phyloP scores from a whole-genome alignment of 2,888 invertebrate species.

The Caenorhabditis imperialis region DNA sequence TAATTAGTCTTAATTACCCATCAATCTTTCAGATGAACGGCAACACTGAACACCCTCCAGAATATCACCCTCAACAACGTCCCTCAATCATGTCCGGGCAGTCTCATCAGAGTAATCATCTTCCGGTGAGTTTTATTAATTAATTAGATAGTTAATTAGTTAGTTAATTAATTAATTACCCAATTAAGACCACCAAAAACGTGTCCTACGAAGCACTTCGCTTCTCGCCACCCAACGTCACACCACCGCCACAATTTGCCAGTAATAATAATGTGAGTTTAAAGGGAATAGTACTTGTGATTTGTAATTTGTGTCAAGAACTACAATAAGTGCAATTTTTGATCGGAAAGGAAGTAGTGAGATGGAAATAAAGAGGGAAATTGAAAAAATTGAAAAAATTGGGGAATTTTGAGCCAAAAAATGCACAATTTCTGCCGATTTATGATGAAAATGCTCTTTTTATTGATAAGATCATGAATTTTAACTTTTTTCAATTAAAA shows the following conservation, averaged over 20 bases:
- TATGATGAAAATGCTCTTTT: too few species aligned
- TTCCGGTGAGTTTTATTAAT: conserved; percentile 26
- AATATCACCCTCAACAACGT: conserved; percentile 26
- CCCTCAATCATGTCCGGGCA: conserved; percentile 54
- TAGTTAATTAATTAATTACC: too few species aligned
- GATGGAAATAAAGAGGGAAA: too few species aligned
- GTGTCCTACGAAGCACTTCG: conserved; percentile 41
- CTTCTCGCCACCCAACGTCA: conserved; percentile 56
- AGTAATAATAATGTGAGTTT: neutral
- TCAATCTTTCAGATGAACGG: conserved; percentile 28
- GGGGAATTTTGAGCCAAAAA: too few species aligned
- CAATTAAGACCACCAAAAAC: conserved; percentile 36
- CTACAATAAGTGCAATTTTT: too few species aligned
- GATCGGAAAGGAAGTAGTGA: too few species aligned
- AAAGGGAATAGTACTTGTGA: too few species aligned
- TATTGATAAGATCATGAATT: neutral
- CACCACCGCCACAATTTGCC: conserved; percentile 41
- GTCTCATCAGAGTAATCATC: conserved; percentile 38
- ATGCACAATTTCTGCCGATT: too few species aligned
- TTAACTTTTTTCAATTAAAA: neutral
- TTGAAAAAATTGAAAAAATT: too few species aligned
- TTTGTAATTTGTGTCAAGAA: too few species aligned
- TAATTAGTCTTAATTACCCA: neutral
- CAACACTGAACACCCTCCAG: conserved; percentile 11
- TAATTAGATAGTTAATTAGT: too few species aligned